phyloP scores from a whole-genome alignment of 2,797 vertebrate species.

The Gallirallus australis region DNA sequence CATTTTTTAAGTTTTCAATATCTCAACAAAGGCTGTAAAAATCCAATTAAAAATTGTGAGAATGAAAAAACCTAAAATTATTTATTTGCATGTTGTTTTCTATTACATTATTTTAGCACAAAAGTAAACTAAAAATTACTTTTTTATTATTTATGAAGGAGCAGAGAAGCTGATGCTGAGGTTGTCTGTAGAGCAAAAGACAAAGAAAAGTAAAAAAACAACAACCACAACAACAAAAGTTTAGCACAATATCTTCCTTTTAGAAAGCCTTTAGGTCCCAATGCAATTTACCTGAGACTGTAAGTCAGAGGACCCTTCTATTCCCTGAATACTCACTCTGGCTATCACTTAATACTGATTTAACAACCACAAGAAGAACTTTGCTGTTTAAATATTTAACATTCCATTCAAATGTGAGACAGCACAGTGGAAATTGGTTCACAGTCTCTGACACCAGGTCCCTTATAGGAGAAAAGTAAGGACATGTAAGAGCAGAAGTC shows the following conservation, averaged over 20 bases:
- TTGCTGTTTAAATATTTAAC: constrained; percentile 67
- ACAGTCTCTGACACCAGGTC: not conserved
- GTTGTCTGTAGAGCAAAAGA: not conserved
- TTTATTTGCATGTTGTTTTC: not conserved
- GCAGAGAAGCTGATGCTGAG: not conserved
- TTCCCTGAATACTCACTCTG: constrained; percentile 4
- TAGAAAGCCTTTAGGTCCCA: not conserved
- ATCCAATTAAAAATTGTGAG: not conserved
- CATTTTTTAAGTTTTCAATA: not conserved
- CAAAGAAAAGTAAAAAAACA: not conserved
- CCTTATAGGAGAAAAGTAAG: not conserved
- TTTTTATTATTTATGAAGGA: not conserved
- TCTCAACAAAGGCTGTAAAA: not conserved
- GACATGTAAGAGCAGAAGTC: constrained; percentile 10
- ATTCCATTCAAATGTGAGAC: constrained; percentile 53
- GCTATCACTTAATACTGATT: constrained; percentile 50
- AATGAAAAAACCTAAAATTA: not conserved
- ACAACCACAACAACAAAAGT: not conserved
- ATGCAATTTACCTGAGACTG: not conserved
- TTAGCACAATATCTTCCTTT: not conserved
- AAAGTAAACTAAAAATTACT: rapidly evolving
- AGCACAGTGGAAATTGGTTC: constrained; percentile 55
- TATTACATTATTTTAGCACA: not conserved
- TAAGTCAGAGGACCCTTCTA: not conserved
- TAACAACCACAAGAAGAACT: constrained; percentile 46